Conservation (phyloP, 2,797 vertebrate genomes). For the Pipistrellus kuhlii region DNA sequence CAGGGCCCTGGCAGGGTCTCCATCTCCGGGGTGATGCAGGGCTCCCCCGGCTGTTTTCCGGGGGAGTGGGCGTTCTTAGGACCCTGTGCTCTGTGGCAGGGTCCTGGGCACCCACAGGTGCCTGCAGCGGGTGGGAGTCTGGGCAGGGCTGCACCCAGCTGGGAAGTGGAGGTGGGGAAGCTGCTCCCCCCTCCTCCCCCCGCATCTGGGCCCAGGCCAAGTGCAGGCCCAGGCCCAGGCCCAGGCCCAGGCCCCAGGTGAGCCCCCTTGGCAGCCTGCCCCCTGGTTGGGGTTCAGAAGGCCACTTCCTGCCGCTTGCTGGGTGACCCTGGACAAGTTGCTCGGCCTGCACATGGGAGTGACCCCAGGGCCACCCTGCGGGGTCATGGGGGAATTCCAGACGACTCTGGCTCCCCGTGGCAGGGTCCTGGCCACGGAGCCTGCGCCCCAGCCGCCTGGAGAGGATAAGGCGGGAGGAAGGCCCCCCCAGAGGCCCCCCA, state of each 20-base stretch:
- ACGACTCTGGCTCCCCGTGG: rapidly evolving
- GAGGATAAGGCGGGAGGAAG: background rate
- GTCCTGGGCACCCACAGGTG: no score
- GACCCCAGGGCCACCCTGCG: background rate
- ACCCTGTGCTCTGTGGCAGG: conserved; percentile 84
- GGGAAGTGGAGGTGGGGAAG: background rate
- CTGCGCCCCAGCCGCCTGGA: background rate
- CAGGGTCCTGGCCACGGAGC: rapidly evolving
- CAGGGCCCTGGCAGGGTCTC: background rate
- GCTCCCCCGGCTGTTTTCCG: rapidly evolving
- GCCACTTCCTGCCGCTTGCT: background rate
- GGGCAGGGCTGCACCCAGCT: no score
- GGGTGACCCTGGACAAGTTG: background rate
- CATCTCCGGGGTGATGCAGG: background rate
- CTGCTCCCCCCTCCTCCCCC: background rate
- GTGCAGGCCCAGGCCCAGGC: background rate
- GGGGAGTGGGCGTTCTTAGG: conserved; percentile 81
- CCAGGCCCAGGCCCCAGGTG: rapidly evolving
- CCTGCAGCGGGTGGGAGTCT: background rate
- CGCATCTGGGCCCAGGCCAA: background rate
- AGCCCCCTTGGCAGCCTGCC: background rate
- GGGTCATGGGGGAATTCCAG: background rate
- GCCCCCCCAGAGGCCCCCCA: background rate
- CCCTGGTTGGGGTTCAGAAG: background rate
- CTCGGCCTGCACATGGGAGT: no score